A percentile compares a stretch with the other conserved stretches of the same genome.
Evolutionary conservation across 2,888 invertebrate species (phyloP).

Genomic region (Balanococcus diminutus): DNA sequence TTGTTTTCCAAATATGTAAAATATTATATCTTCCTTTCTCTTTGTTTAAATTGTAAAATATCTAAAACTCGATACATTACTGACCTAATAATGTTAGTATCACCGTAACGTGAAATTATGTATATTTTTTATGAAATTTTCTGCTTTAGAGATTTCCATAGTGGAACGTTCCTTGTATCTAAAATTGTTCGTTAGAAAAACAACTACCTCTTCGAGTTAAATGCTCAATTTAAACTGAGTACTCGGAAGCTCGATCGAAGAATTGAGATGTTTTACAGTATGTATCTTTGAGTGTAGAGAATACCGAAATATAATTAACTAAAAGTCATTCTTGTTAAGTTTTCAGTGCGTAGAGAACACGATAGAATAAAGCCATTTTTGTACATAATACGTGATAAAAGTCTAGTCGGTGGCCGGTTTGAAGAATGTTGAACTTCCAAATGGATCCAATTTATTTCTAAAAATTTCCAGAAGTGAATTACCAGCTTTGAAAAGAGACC

Average conservation of each 20-base stretch:
- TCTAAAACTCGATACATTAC: background rate
- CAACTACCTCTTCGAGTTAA: background rate
- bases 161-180: background rate
- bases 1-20: conserved; percentile 17
- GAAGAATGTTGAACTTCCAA: background rate
- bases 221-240: background rate
- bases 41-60: conserved; percentile 11
- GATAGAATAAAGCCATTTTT: background rate
- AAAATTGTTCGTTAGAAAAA: background rate
- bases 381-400: background rate
- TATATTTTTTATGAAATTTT: conserved; percentile 1
- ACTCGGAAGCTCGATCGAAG: background rate
- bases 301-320: too few relatives aligned
- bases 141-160: background rate
- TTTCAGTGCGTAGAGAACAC: background rate
- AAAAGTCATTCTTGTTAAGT: background rate
- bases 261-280: background rate
- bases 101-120: conserved; percentile 4
- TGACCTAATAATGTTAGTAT: background rate
- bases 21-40: background rate
- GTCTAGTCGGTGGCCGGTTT: background rate
- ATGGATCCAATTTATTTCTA: background rate
- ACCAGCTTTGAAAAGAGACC: background rate
- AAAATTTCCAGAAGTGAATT: background rate
- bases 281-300: background rate